Evolutionary conservation across 2,113 vertebrate genomes (phyloP).

Genomic region (Aleadryas rufinucha): DNA sequence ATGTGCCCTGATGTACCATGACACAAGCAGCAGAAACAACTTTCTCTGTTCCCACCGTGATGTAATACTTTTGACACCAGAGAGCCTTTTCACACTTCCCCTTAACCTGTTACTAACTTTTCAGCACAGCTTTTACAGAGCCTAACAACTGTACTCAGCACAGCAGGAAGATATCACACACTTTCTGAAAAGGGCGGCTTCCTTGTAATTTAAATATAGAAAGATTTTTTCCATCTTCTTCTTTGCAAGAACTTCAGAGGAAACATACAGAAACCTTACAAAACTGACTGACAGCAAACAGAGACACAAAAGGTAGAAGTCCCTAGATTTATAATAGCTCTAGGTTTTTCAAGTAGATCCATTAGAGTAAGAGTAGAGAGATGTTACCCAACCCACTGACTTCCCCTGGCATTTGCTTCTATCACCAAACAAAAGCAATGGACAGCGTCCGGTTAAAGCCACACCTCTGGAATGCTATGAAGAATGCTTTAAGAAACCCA

Average conservation of each 20-base stretch:
- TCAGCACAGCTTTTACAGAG: not conserved
- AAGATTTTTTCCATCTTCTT: not conserved
- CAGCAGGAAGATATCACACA: accelerated
- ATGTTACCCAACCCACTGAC: not conserved
- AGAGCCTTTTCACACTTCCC: not conserved
- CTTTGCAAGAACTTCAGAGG: not conserved
- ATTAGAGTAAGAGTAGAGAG: not conserved
- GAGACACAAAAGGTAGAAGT: not conserved
- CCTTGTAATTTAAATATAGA: not conserved
- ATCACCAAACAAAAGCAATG: not conserved
- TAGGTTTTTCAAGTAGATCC: not conserved
- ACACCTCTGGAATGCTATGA: not conserved
- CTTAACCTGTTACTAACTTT: not conserved
- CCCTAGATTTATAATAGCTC: not conserved
- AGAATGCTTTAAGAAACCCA: not conserved
- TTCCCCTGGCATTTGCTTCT: not conserved
- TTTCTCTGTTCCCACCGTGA: not conserved
- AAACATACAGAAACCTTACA: not conserved
- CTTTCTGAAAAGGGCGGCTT: not conserved
- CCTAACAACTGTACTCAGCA: not conserved
- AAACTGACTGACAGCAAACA: not conserved
- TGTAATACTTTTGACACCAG: not conserved
- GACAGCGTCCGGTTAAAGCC: not conserved
- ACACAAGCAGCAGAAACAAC: not conserved
- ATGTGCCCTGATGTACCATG: not conserved